These are phyloP conservation scores for Panulirus ornatus DNA, from an alignment of 1,140 invertebrate species.

Conservation along the genomic window DNA sequence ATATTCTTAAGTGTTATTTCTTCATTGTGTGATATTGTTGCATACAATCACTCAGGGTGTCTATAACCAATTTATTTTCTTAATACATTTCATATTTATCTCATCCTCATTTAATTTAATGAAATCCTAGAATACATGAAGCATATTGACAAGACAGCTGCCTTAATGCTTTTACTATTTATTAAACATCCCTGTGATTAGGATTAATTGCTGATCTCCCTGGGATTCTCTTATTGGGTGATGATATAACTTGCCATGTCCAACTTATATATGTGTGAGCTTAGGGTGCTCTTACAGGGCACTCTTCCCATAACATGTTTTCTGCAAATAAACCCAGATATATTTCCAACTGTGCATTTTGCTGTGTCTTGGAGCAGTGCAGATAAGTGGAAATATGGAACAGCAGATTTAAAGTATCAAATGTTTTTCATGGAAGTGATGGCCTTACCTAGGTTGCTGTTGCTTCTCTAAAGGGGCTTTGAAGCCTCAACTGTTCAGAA, in stretches of 20 bases:
- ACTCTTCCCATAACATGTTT: too few relatives aligned
- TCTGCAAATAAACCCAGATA: too few relatives aligned
- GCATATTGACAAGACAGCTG: constrained; percentile 31
- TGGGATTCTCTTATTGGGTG: constrained; percentile 29
- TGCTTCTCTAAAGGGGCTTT: too few relatives aligned
- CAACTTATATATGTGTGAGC: background rate
- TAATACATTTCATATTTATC: constrained; percentile 10
- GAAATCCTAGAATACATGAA: background rate
- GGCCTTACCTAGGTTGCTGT: too few relatives aligned
- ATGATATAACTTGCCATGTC: background rate
- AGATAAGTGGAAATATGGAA: too few relatives aligned
- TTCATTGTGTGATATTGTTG: constrained; percentile 24
- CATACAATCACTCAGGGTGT: constrained; percentile 52
- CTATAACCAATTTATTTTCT: constrained; percentile 35
- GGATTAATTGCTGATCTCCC: constrained; percentile 7
- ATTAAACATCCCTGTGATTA: constrained; percentile 39
- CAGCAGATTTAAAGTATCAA: too few relatives aligned
- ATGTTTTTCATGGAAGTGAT: too few relatives aligned
- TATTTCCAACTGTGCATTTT: too few relatives aligned
- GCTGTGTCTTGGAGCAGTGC: too few relatives aligned
- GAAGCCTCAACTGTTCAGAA: too few relatives aligned
- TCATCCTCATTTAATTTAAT: constrained; percentile 18
- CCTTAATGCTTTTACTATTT: constrained; percentile 41
- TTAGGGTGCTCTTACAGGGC: too few relatives aligned
- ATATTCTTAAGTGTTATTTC: background rate